Evolutionary conservation across 2,888 invertebrate genomes (phyloP), one percentile per base, ranked within the genome.

Genomic region (Strigamia crassipes): DNA sequence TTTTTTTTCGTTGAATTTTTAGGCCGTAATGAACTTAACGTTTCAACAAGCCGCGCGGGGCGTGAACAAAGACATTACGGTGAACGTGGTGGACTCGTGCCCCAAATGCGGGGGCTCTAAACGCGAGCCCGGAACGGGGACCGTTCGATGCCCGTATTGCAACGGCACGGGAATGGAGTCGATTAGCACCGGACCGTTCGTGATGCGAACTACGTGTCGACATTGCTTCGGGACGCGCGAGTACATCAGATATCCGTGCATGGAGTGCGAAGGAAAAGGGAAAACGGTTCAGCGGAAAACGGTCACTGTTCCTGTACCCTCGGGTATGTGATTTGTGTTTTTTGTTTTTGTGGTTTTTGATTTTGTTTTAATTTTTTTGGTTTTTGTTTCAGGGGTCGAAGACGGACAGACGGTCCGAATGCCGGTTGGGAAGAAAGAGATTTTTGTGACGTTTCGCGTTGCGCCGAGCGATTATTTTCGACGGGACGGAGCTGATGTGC

Each of bases 391-490:
- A 88, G 89, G 91, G 21, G 96, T 99, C 9, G 97, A 99, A 87
- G 96, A 99, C 88, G 98, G 98, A 0, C 99, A 99, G 88, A 97
- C 97, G 0, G 93, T 99, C 5, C 92, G 99, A 82, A 94, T 99
- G 93, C 91, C 94, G 8, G 94, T 99, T 0, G 97, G 97, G 15
- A 92, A 90, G 85, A 94, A 94, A 86, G 98, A 99, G 88, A 89
- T 99, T 18, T 99, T 97, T 87, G 92, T 99, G 84, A 97, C 96
- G 73, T 97, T 97, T 89, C 93, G 93, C 85, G 96, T 98, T 61
- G 94, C 94, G 83, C 93, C 92, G 84, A 97, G 97, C 21, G 92
- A 91, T 84, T 95, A 96, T 87, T 99, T 99, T 89, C 91, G 91
- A 83, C 90, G 99, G 79, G 98, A 99, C 84, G 98, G 98, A 0